Base-by-base conservation (phyloP, 2,888 invertebrate genomes). In the Sinohyriopsis cumingii region DNA sequence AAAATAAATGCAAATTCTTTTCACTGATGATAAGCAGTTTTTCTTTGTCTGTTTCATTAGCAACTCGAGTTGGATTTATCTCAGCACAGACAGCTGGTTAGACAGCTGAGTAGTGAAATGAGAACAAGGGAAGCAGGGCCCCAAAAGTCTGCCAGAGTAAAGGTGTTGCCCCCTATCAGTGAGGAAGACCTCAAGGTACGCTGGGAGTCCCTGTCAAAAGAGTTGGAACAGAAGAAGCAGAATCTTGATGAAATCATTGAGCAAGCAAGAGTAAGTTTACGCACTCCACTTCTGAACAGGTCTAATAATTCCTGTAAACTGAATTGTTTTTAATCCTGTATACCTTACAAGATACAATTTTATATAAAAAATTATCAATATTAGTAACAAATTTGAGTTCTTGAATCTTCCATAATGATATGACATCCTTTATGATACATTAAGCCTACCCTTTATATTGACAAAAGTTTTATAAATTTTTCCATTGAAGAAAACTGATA, bases 191-290 rank as follows among this genome's bases (percentile, higher is more conserved):
- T 87, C 7, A 77, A 82, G 28, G 71, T 76, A 12, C 71, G 79
- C 25, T 88, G 87, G 87, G 77, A 85, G 73, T 65, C 73, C 19
- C 71, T 88, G 45, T 76, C 80, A 45, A 70, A 71, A 68, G 82
- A 83, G 59, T 73, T 87, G 54, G 78, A 79, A 22, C 76, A 81
- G 65, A 86, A 83, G 68, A 86, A 82, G 65, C 66, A 82, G 20
- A 77, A 82, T 28, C 74, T 84, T n/a, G 80, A 85, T 63, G 83
- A 82, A 6, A 68, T 83, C 55, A 75, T 78, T 28, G 77, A 68
- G 55, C 79, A 79, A 25, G 63, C 80, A 55, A 72, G 70, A 72
- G 85, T 85, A 73, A 72, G 75, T 69, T 22, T 59, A 19, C 24
- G 25, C 28, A 59, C 57, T 59, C 64, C 15, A 15, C 15, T 5